Conservation (phyloP, 2,113 vertebrate species). For the Apistogramma diplotaenia region DNA sequence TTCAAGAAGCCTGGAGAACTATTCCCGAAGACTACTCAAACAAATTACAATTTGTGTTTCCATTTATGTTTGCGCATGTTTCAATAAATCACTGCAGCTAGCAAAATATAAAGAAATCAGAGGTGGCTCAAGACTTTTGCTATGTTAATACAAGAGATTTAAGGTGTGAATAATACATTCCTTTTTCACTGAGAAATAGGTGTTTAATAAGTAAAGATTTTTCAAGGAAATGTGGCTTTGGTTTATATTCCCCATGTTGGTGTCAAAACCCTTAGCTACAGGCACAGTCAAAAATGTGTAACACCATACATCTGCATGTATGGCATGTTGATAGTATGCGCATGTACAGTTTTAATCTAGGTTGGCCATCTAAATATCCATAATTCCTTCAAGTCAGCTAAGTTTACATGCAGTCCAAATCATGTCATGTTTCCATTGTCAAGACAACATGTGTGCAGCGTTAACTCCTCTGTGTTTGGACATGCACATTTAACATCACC, state of each 20-base stretch:
- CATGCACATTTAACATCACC: conserved; percentile 50
- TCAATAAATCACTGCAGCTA: neutral
- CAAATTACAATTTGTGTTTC: too few relatives aligned
- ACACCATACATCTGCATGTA: neutral
- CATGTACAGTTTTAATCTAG: neutral
- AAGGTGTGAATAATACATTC: neutral
- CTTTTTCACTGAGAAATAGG: neutral
- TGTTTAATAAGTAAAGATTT: neutral
- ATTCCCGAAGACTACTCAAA: too few relatives aligned
- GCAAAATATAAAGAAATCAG: neutral
- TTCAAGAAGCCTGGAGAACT: too few relatives aligned
- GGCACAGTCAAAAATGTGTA: neutral
- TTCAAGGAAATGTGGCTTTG: neutral
- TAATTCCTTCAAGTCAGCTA: neutral
- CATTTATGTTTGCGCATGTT: neutral
- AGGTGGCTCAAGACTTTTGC: neutral
- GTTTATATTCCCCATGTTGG: neutral
- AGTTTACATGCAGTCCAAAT: neutral
- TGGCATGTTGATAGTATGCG: neutral
- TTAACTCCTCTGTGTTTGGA: conserved; percentile 50
- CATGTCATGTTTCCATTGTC: neutral
- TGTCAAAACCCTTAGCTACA: neutral
- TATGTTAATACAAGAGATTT: neutral
- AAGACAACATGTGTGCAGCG: conserved; percentile 3
- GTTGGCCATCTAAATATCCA: neutral